Conservation (phyloP, 2,888 invertebrate genomes). For the Cantharis lateralis region DNA sequence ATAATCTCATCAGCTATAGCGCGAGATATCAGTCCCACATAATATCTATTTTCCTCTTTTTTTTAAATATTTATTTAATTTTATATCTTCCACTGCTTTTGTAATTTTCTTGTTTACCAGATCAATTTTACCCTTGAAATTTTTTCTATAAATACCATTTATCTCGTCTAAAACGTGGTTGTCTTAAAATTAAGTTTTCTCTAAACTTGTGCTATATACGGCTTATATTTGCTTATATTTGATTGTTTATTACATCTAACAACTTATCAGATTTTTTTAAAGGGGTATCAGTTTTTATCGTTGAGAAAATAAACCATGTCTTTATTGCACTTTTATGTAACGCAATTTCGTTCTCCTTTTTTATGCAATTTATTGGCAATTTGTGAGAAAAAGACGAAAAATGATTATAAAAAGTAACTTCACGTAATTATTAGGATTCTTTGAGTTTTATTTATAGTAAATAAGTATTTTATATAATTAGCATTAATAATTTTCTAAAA, state of each 20-base stretch:
- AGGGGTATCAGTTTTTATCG: constrained; percentile 34
- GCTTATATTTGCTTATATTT: background rate
- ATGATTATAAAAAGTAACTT: background rate
- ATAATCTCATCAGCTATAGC: background rate
- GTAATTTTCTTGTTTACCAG: background rate
- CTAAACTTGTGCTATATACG: background rate
- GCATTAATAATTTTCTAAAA: background rate
- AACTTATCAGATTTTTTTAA: constrained; percentile 29
- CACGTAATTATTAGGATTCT: background rate
- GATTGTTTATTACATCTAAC: constrained; percentile 1
- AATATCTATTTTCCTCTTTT: background rate
- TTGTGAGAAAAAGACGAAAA: background rate
- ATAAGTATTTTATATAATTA: background rate
- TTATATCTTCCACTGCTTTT: background rate
- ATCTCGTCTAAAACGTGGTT: constrained; percentile 12
- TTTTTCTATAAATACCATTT: constrained; percentile 20
- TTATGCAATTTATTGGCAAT: background rate
- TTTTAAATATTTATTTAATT: background rate
- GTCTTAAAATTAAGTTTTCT: background rate
- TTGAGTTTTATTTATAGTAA: background rate
- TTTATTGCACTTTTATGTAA: background rate
- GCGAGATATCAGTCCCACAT: background rate
- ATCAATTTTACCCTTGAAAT: constrained; percentile 23
- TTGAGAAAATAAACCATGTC: constrained; percentile 25
- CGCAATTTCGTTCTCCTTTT: background rate